Conservation (phyloP, 2,113 vertebrate species). For the Shinisaurus crocodilurus region DNA sequence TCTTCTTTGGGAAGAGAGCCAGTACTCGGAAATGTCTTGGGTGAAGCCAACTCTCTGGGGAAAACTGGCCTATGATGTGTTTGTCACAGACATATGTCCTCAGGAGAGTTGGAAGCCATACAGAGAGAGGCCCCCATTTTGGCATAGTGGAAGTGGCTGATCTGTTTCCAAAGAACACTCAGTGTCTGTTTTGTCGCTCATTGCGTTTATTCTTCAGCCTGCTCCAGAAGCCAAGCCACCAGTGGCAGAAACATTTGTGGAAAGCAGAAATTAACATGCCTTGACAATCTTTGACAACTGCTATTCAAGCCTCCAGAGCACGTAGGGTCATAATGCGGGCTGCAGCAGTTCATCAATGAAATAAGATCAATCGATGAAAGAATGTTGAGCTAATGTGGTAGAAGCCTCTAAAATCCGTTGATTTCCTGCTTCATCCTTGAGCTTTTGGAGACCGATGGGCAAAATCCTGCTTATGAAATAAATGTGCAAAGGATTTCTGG, state of each 20-base stretch:
- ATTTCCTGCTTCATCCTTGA: neutral
- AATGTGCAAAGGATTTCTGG: neutral
- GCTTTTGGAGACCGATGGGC: neutral
- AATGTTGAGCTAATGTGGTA: neutral
- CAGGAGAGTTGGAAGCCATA: neutral
- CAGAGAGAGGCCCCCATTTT: neutral
- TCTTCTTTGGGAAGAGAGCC: neutral
- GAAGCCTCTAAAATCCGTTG: neutral
- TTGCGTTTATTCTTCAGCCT: conserved; percentile 33
- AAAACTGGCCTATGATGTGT: neutral
- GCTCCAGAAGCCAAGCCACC: neutral
- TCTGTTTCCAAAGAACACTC: neutral
- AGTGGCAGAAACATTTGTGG: conserved; percentile 64
- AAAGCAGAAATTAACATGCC: conserved; percentile 8
- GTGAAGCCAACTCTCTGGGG: neutral
- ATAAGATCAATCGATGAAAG: neutral
- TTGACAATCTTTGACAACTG: neutral
- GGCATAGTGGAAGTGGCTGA: neutral
- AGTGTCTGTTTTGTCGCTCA: neutral
- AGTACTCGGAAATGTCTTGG: neutral
- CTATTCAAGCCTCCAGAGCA: neutral
- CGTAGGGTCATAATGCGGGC: neutral
- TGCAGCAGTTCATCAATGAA: neutral
- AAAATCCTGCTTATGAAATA: neutral
- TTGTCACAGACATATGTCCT: neutral